Evolutionary conservation across 2,888 invertebrate species (phyloP).

Genomic region (Cheilosia impressa): DNA sequence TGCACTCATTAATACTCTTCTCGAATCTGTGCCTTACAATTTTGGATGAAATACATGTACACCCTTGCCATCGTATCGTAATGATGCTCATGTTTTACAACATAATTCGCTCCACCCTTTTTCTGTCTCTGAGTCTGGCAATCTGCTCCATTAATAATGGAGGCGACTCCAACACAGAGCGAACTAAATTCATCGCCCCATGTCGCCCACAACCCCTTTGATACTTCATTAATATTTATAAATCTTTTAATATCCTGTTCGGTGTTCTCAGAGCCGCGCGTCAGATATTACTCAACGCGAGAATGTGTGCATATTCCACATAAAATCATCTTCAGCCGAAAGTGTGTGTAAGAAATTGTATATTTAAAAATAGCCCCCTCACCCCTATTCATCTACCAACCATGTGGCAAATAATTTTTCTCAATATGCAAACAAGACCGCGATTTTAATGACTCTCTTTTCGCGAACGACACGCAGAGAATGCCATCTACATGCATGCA

Average conservation of each 20-base stretch:
- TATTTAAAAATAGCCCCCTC: conserved; percentile 9
- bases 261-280: neutral
- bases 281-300: conserved; percentile 22
- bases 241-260: conserved; percentile 66
- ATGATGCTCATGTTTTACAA: conserved; percentile 67
- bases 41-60: conserved; percentile 38
- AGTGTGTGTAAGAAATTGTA: no score
- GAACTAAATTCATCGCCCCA: conserved; percentile 26
- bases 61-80: conserved; percentile 1
- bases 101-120: conserved; percentile 62
- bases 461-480: neutral
- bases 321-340: no score
- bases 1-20: conserved; percentile 65
- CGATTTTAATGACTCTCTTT: conserved; percentile 39
- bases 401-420: conserved; percentile 30
- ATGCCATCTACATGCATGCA: neutral
- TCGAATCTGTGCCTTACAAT: conserved; percentile 59
- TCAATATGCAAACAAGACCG: conserved; percentile 40
- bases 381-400: neutral
- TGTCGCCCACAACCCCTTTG: conserved; percentile 28
- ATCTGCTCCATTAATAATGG: conserved; percentile 42
- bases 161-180: conserved; percentile 37
- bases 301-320: conserved; percentile 16
- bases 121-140: conserved; percentile 9
- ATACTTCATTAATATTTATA: conserved; percentile 70